Evolutionary conservation across 2,113 vertebrate species (phyloP).

Genomic region (Acrocephalus arundinaceus): DNA sequence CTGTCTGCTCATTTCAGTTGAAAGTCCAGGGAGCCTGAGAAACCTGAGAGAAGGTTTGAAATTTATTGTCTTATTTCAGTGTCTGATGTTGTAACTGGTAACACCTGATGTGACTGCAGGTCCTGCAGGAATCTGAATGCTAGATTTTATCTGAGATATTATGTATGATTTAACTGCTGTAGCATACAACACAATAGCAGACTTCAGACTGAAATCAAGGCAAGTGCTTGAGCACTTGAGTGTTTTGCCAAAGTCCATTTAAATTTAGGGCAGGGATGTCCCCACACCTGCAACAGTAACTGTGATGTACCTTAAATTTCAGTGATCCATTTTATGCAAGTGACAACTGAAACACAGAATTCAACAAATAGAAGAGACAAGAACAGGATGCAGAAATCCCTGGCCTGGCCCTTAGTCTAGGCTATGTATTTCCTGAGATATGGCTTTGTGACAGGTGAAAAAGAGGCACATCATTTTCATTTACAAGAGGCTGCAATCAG

Average conservation of each 20-base stretch:
- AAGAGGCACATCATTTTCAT: neutral
- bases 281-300: rapidly evolving
- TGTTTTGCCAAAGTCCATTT: neutral
- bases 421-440: neutral
- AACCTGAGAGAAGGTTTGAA: neutral
- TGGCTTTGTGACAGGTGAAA: neutral
- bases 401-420: neutral
- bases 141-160: neutral
- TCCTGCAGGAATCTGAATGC: neutral
- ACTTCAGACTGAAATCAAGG: neutral
- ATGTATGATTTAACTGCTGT: neutral
- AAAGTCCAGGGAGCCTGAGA: neutral
- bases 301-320: neutral
- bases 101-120: neutral
- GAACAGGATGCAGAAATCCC: neutral
- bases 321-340: neutral
- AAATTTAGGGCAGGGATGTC: neutral
- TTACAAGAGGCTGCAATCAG: neutral
- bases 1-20: neutral
- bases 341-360: neutral
- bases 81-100: neutral
- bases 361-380: neutral
- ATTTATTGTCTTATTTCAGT: neutral
- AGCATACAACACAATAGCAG: neutral
- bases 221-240: neutral